Evolutionary conservation across 2,888 invertebrate genomes (phyloP).

Genomic region (Tinea semifulvella): DNA sequence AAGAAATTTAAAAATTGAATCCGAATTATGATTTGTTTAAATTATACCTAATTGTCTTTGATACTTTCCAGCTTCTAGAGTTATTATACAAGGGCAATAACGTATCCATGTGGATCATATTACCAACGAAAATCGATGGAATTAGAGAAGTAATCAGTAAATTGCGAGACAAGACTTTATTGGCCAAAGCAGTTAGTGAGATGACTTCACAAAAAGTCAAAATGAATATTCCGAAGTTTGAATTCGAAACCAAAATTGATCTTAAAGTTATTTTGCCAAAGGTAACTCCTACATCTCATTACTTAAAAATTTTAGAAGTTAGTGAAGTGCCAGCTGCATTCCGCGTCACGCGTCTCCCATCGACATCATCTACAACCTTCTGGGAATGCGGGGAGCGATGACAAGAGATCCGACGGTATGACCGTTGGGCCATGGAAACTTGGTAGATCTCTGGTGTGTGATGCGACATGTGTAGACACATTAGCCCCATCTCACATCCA

Average conservation of each 20-base stretch:
- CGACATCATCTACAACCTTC: too few species aligned
- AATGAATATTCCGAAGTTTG: not conserved
- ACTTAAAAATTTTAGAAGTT: too few species aligned
- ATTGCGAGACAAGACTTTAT: conserved; percentile 19
- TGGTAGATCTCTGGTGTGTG: too few species aligned
- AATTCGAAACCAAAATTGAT: not conserved
- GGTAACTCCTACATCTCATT: too few species aligned
- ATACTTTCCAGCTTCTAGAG: conserved; percentile 27
- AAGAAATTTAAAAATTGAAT: not conserved
- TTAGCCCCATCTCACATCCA: too few species aligned
- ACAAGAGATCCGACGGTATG: too few species aligned
- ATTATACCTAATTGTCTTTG: not conserved
- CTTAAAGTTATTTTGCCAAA: not conserved
- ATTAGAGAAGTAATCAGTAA: conserved; percentile 20
- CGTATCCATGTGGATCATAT: conserved; percentile 24
- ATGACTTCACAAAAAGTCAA: not conserved
- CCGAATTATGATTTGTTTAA: not conserved
- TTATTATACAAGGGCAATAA: conserved; percentile 27
- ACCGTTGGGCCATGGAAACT: too few species aligned
- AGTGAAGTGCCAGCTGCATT: too few species aligned
- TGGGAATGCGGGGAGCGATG: too few species aligned
- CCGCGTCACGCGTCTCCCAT: too few species aligned
- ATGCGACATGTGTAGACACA: too few species aligned
- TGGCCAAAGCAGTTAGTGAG: conserved; percentile 17
- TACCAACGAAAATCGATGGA: conserved; percentile 26